phyloP scores from a whole-genome alignment of 2,113 vertebrate species.

The Anas platyrhynchos region DNA sequence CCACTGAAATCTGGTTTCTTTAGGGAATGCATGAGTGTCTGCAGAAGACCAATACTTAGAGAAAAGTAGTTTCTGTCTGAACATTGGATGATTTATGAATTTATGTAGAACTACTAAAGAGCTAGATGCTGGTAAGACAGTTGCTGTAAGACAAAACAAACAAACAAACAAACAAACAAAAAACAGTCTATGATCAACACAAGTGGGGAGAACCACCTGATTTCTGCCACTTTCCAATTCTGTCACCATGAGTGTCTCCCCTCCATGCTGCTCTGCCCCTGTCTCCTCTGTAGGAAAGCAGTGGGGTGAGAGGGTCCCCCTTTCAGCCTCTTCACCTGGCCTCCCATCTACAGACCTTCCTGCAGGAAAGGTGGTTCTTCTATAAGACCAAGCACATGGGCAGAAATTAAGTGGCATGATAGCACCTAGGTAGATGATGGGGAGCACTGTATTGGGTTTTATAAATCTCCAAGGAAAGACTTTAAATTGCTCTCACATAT shows the following conservation, averaged over 20 bases:
- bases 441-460: background rate
- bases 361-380: background rate
- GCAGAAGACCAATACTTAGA: background rate
- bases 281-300: background rate
- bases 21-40: background rate
- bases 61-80: background rate
- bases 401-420: background rate
- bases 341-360: background rate
- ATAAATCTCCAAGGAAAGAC: background rate
- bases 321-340: background rate
- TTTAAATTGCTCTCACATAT: background rate
- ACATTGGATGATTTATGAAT: background rate
- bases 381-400: background rate
- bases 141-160: background rate
- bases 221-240: background rate
- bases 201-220: background rate
- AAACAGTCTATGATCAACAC: background rate
- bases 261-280: background rate
- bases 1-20: background rate
- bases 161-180: background rate
- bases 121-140: accelerated
- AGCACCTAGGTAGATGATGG: background rate
- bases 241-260: accelerated
- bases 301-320: accelerated
- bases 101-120: background rate